Percentiles rank a stretch among this genome's conserved stretches.
Conservation (phyloP, 2,888 invertebrate species). For the Serripes groenlandicus region DNA sequence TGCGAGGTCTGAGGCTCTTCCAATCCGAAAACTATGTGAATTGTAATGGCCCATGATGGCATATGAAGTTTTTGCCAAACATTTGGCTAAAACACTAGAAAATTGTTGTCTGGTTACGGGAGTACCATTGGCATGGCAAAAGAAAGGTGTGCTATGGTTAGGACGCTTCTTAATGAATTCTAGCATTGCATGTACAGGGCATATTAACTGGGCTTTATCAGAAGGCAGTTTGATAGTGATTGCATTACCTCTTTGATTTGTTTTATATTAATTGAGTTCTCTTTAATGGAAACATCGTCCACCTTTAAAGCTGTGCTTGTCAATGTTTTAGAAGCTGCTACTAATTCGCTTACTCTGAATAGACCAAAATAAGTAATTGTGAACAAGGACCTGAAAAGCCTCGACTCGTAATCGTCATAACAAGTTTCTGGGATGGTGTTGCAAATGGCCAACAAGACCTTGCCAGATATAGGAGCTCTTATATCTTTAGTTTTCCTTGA, state of each 20-base stretch:
- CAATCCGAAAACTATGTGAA: conserved; percentile 29
- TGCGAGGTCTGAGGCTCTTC: conserved; percentile 11
- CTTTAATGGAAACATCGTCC: not conserved
- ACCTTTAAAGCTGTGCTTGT: not conserved
- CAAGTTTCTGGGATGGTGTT: not conserved
- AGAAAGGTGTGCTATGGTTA: not conserved
- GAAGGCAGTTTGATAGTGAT: not conserved
- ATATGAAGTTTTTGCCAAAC: not conserved
- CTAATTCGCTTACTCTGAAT: not conserved
- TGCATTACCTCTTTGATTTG: not conserved
- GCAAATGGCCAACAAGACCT: not conserved
- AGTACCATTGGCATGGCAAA: not conserved
- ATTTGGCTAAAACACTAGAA: conserved; percentile 1
- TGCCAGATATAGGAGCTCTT: not conserved
- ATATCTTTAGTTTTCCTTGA: not conserved
- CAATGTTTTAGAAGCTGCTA: not conserved
- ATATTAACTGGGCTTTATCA: not conserved
- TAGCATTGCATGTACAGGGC: not conserved
- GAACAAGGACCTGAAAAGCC: not conserved
- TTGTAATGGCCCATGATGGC: not conserved
- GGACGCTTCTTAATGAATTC: not conserved
- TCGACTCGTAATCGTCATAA: not conserved
- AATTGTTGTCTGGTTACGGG: conserved; percentile 24
- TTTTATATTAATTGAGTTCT: not conserved
- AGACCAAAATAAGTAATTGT: not conserved